Evolutionary conservation across 2,888 invertebrate species (phyloP), one percentile per base, ranked within the genome.

Genomic region (Muschampia plurimacula): DNA sequence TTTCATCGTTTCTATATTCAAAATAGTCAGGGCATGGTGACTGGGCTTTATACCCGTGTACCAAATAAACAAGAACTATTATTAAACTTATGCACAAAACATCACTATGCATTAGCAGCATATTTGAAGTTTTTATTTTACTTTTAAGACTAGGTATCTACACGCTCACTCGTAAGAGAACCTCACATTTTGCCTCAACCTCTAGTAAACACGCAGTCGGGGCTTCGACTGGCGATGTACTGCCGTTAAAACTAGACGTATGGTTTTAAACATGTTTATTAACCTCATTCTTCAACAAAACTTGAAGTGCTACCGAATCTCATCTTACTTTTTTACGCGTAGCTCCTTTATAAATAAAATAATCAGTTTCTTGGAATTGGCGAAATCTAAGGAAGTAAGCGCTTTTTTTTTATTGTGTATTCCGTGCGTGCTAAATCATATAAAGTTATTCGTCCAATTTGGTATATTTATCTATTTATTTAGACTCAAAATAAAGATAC

Each of bases 21-120:
- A 92, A 92, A 65, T 85, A 76, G 39, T 83, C 80, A 6, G 91
- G 91, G 65, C 92, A 92, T 0, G 91, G 91, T 1, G 90, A 89
- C 39, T 81, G 81, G 3, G 79, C 75, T 74, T 81, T 81, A 72
- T 88, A 87, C 49, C 84, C 80, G 71, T 76, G 72, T 52, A 83
- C 82, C 67, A 74, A 52, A 75, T 22, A 22, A 13, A 79, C 82
- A 75, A 55, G 55, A 13, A 79, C 82, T 74, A 83, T 81, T 77
- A 79, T 75, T 69, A 81, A 76, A 76, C 79, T 79, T 74, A 86
- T 69, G 74, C 83, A 69, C 75, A 85, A 76, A 78, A 81, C 74
- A 82, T 76, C 79, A n/a, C 78, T 68, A 73, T 74, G 76, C 39
- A 75, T 74, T 81, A 81, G 80, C 79, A 82, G 77, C 72, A 68